phyloP scores from a whole-genome alignment of 2,797 vertebrate genomes.

The Pangasius krempfi region DNA sequence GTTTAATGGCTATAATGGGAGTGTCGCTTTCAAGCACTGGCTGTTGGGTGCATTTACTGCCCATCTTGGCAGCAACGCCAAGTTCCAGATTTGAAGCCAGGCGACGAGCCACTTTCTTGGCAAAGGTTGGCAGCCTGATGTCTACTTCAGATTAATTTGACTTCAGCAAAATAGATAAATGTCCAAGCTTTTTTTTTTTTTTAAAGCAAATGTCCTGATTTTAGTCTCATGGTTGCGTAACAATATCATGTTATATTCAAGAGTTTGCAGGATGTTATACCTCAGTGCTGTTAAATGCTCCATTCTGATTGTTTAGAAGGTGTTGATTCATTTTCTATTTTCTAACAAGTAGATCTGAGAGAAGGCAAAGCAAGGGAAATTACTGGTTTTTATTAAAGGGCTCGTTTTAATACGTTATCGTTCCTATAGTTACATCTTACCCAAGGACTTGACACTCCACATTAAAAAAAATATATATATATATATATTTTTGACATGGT shows the following conservation, averaged over 20 bases:
- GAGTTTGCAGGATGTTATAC: background rate
- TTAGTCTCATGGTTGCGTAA: background rate
- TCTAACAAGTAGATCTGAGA: background rate
- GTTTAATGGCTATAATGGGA: slow-evolving; percentile 41
- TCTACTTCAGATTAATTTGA: slow-evolving; percentile 15
- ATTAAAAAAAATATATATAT: no score
- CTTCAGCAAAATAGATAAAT: background rate
- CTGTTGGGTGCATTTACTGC: slow-evolving; percentile 22
- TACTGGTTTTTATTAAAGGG: background rate
- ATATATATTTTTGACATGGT: background rate
- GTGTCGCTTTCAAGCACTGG: slow-evolving; percentile 4
- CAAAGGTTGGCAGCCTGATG: slow-evolving; percentile 30
- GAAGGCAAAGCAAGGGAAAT: background rate
- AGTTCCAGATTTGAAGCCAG: slow-evolving; percentile 29
- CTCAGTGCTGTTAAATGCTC: background rate
- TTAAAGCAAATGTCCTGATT: background rate
- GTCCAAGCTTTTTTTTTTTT: background rate
- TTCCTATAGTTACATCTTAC: no score
- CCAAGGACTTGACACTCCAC: background rate
- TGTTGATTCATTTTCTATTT: background rate
- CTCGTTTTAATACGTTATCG: no score
- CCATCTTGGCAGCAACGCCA: slow-evolving; percentile 29
- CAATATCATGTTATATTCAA: background rate
- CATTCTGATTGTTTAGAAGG: background rate
- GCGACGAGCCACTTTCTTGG: slow-evolving; percentile 9